Conservation (phyloP, 1,140 invertebrate genomes). For the Schlechtendalia chinensis region DNA sequence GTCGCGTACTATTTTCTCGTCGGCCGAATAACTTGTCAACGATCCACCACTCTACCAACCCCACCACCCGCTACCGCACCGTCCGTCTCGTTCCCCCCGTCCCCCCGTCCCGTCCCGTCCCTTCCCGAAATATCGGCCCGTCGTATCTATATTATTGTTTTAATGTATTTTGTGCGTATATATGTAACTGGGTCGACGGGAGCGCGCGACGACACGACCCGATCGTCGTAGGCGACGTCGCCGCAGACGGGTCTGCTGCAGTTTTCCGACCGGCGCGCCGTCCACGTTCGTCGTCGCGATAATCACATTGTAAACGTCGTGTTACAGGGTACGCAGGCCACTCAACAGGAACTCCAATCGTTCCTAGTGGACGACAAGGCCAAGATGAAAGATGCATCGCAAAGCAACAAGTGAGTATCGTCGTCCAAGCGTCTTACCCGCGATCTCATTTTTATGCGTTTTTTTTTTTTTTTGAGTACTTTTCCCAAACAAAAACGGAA, state of each 20-base stretch:
- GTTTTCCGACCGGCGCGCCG: neutral
- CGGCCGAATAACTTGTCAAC: constrained; percentile 30
- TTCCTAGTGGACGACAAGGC: constrained; percentile 37
- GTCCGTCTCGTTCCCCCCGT: neutral
- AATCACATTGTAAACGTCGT: neutral
- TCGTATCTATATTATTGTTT: neutral
- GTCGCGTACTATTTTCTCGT: constrained; percentile 11
- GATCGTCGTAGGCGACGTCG: neutral
- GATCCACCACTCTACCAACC: constrained; percentile 13
- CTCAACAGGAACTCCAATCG: constrained; percentile 19
- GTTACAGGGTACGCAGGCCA: neutral
- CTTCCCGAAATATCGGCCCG: neutral
- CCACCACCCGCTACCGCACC: no score
- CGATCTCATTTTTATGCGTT: neutral
- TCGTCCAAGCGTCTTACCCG: no score
- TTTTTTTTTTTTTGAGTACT: no score
- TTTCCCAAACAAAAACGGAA: no score
- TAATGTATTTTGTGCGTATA: neutral
- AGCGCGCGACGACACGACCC: neutral
- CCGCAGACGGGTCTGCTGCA: neutral
- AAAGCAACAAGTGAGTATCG: constrained; percentile 54
- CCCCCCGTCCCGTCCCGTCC: neutral
- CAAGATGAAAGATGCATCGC: constrained; percentile 14
- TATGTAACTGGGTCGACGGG: neutral
- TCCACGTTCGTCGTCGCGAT: neutral